Evolutionary conservation across 2,888 invertebrate genomes (phyloP).

Genomic region (Caenorhabditis sp.): DNA sequence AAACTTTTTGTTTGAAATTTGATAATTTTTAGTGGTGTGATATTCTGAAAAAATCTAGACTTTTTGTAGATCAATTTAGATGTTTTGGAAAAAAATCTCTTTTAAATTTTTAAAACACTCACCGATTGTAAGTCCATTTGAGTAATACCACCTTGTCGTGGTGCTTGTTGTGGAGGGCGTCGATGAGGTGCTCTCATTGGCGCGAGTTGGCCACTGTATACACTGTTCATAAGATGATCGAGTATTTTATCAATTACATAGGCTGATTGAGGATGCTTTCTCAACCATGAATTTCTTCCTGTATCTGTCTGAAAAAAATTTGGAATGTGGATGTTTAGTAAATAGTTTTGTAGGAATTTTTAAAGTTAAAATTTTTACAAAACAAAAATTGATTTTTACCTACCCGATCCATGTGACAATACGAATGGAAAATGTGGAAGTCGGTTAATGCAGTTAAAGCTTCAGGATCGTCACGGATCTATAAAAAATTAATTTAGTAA

Average conservation of each 20-base stretch:
- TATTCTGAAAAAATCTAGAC: too few species aligned
- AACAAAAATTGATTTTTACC: too few species aligned
- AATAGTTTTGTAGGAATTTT: constrained; percentile 1
- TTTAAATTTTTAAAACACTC: too few species aligned
- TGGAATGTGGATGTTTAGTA: not conserved
- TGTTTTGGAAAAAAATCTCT: too few species aligned
- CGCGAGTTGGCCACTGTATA: not conserved
- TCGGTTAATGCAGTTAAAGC: not conserved
- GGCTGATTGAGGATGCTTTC: not conserved
- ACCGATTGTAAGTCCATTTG: constrained; percentile 7
- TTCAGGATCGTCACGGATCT: not conserved
- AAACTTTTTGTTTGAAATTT: too few species aligned
- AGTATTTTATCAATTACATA: not conserved
- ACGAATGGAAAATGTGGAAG: not conserved
- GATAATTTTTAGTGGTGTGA: too few species aligned
- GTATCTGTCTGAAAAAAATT: not conserved
- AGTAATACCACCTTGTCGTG: not conserved
- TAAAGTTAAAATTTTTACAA: too few species aligned
- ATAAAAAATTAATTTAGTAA: too few species aligned
- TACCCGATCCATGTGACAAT: not conserved
- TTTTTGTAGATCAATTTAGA: too few species aligned
- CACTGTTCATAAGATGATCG: not conserved
- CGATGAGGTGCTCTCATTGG: not conserved
- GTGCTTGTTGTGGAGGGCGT: not conserved
- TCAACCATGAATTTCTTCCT: constrained; percentile 6